Conservation (phyloP, 1,140 invertebrate species). For the Drosophila subobscura region DNA sequence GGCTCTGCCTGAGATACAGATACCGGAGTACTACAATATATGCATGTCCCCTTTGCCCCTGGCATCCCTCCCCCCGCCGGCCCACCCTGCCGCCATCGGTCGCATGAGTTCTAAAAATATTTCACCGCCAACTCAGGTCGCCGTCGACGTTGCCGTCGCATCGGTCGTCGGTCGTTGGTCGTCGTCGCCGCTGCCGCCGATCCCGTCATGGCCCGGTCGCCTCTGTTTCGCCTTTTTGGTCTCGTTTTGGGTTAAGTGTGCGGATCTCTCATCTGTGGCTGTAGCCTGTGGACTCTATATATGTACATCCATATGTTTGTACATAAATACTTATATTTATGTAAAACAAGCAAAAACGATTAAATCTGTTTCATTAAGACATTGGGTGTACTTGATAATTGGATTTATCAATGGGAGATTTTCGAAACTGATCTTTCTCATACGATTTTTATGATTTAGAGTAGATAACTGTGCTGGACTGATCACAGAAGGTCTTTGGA, state of each 20-base stretch:
- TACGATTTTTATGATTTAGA: too few relatives aligned
- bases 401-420: too few relatives aligned
- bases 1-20: conserved; percentile 55
- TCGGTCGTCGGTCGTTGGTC: conserved; percentile 62
- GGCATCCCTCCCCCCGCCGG: conserved; percentile 5
- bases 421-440: too few relatives aligned
- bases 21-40: conserved; percentile 68
- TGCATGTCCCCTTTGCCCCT: conserved; percentile 64
- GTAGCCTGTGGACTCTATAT: conserved; percentile 44
- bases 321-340: conserved; percentile 37
- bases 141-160: conserved; percentile 51
- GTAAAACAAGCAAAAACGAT: conserved; percentile 6
- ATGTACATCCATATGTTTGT: conserved; percentile 20
- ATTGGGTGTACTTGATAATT: too few relatives aligned
- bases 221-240: conserved; percentile 64
- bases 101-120: conserved; percentile 77
- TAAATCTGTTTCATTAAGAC: too few relatives aligned
- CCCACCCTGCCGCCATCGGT: conserved; percentile 29
- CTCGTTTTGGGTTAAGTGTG: conserved; percentile 80
- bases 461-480: too few relatives aligned
- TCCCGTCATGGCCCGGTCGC: conserved; percentile 68
- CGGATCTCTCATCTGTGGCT: conserved; percentile 56
- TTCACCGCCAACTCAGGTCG: conserved; percentile 72
- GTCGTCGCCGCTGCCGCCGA: conserved; percentile 51
- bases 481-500: too few relatives aligned